Conservation (phyloP, 2,113 vertebrate genomes). For the Pelecanoides urinatrix region DNA sequence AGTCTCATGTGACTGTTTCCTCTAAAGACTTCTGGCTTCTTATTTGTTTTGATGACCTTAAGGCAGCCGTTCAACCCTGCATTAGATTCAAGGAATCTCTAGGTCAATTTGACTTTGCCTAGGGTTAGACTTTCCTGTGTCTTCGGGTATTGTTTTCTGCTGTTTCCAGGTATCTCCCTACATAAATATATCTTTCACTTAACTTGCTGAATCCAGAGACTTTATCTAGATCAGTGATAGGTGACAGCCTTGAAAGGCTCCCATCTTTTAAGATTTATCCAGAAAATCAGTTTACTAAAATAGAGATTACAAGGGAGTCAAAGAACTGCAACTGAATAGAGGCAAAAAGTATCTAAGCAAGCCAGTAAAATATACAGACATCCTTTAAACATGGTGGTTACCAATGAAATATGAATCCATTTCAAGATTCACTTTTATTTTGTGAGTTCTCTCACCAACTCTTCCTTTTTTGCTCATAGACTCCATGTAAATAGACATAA, state of each 20-base stretch:
- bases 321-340: neutral
- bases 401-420: neutral
- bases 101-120: neutral
- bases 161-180: neutral
- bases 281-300: neutral
- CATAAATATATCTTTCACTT: neutral
- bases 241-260: neutral
- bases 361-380: neutral
- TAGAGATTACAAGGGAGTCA: neutral
- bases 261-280: neutral
- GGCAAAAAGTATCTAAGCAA: neutral
- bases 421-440: neutral
- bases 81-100: neutral
- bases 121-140: neutral
- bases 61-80: accelerated
- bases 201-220: neutral
- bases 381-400: neutral
- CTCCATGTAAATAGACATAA: neutral
- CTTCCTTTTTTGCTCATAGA: neutral
- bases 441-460: neutral
- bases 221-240: neutral
- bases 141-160: neutral
- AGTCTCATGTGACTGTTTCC: neutral
- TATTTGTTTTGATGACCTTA: neutral
- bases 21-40: neutral